Base-by-base conservation (phyloP, 1,140 invertebrate genomes). In the Drosophila santomea region DNA sequence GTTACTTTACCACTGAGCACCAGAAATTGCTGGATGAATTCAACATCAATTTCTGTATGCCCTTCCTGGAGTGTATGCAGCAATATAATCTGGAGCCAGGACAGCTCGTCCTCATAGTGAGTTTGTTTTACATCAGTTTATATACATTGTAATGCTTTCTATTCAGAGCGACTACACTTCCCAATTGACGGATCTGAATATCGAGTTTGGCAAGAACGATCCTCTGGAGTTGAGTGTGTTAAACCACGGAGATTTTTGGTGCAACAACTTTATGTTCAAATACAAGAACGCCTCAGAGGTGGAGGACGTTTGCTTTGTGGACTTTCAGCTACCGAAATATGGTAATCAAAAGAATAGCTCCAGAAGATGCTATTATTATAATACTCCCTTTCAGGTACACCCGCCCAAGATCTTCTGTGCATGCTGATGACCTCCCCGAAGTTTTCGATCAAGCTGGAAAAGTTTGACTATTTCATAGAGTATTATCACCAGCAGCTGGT, bases 161-260 rank as follows among this genome's bases (percentile, higher is more conserved):
- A 52, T 23, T 15, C 25, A 89, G 84, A 89, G 63, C 25, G 93
- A 88, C n/a, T 90, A 83, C 44, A 78, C 61, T 0, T 41, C 68
- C 2, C 71, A 60, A 7, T 36, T 91, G 23, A 88, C 89, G 1
- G 88, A 90, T 28, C 50, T 86, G n/a, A 78, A 83, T 35, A 62
- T 90, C 50, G 81, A 90, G 3, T 85, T 90, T 51, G 81, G 79
- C 2, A 52, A 41, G 2, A 64, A 84, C 1, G 63, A 94, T 20
- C 56, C 90, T 2, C 89, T 93, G 8, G 93, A 93, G 32, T 94
- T 95, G 55, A 93, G 93, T 62, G 94, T 95, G 2, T 86, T 95
- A 2, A 94, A 94, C 82, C 95, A 95, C 52, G 95, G 95, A 4
- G 95, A 95, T 82, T 93, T 93, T 14, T 91, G 88, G 88, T 78